Conservation (phyloP, 2,888 invertebrate genomes). For the Patella depressa region DNA sequence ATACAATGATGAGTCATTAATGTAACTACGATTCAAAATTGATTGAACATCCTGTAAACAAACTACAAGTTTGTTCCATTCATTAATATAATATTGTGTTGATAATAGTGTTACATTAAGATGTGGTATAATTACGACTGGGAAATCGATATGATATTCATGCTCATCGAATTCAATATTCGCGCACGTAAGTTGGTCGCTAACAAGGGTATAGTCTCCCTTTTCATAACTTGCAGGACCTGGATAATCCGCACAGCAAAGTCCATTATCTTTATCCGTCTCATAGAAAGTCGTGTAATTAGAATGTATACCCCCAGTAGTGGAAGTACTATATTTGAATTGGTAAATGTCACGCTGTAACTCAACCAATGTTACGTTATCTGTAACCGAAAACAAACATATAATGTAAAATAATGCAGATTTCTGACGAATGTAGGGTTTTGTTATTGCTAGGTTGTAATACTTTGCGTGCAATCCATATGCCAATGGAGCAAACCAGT, state of each 20-base stretch:
- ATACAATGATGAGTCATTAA: neutral
- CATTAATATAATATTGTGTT: constrained; percentile 13
- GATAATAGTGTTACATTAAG: constrained; percentile 18
- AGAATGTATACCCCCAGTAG: neutral
- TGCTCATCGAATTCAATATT: constrained; percentile 8
- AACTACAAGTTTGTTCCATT: constrained; percentile 7
- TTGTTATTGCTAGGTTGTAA: neutral
- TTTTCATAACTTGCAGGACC: neutral
- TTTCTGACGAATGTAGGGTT: neutral
- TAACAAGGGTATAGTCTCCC: constrained; percentile 5
- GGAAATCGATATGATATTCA: constrained; percentile 9
- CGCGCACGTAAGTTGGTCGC: constrained; percentile 14
- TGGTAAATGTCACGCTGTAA: neutral
- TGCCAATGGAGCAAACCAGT: neutral
- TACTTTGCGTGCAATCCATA: neutral
- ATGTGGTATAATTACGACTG: constrained; percentile 4
- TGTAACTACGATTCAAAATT: constrained; percentile 1
- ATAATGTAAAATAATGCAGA: neutral
- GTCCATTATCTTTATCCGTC: constrained; percentile 1
- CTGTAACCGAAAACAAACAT: neutral
- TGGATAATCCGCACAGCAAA: constrained; percentile 9
- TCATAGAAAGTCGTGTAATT: neutral
- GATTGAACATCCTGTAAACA: constrained; percentile 17
- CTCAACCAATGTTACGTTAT: neutral
- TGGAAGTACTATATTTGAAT: neutral